These are phyloP conservation scores for Cossypha caffra DNA, from an alignment of 2,797 vertebrate species.

Conservation along the genomic window DNA sequence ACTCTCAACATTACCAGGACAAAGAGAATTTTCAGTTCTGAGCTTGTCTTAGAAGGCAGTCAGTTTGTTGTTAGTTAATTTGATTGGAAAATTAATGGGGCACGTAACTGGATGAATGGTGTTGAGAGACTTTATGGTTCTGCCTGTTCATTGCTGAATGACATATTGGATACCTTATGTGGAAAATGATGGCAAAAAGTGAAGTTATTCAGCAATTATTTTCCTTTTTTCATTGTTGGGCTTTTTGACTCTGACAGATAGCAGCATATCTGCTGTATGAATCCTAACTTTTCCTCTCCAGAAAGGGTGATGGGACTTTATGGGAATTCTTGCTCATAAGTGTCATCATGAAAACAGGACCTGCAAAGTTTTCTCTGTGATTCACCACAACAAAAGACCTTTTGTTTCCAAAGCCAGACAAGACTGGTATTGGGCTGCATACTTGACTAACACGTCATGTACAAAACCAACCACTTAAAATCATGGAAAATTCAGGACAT, in stretches of 20 bases:
- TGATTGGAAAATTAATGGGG: constrained; percentile 22
- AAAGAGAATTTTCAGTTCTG: neutral
- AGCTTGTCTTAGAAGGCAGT: neutral
- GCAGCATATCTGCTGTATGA: neutral
- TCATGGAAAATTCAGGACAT: constrained; percentile 58
- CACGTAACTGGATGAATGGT: neutral
- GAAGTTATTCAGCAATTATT: neutral
- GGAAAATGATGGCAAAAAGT: neutral
- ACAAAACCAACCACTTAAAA: constrained; percentile 48
- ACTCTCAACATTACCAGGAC: neutral
- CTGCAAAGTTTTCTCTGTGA: constrained; percentile 42
- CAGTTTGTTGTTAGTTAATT: constrained; percentile 1
- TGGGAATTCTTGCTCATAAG: constrained; percentile 25
- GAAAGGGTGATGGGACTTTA: neutral
- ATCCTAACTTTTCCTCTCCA: neutral
- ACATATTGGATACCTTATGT: neutral
- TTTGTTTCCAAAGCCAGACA: constrained; percentile 64
- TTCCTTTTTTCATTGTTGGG: neutral
- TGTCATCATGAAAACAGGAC: constrained; percentile 54
- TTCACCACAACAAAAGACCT: constrained; percentile 66
- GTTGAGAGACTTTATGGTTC: constrained; percentile 17
- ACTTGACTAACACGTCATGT: constrained; percentile 57
- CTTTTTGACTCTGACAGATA: neutral
- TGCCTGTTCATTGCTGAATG: neutral
- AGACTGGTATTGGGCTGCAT: constrained; percentile 56